Evolutionary conservation across 2,888 invertebrate species (phyloP).

Genomic region (Apoda limacodes): DNA sequence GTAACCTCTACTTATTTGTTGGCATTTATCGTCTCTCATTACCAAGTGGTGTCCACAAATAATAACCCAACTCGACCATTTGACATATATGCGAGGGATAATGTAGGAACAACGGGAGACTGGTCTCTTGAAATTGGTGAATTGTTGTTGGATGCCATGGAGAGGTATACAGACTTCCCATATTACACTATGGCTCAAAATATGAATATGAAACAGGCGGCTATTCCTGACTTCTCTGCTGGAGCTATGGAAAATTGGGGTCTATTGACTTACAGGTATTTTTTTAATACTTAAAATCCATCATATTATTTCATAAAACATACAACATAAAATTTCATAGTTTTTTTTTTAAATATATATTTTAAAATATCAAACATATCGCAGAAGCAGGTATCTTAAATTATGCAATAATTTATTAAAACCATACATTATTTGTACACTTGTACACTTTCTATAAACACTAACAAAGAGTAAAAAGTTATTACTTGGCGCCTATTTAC

Average conservation of each 20-base stretch:
- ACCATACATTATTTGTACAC: too few relatives aligned
- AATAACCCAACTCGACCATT: constrained; percentile 34
- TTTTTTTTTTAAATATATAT: constrained; percentile 3
- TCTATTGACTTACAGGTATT: constrained; percentile 78
- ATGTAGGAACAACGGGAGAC: constrained; percentile 42
- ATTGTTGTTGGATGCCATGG: constrained; percentile 60
- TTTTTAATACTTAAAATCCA: neutral
- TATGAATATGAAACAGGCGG: constrained; percentile 75
- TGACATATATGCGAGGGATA: constrained; percentile 51
- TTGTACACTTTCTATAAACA: too few relatives aligned
- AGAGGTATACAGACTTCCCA: constrained; percentile 62
- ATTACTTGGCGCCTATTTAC: too few relatives aligned
- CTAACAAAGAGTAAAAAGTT: too few relatives aligned
- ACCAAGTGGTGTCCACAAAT: constrained; percentile 38
- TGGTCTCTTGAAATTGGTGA: constrained; percentile 58
- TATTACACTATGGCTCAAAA: constrained; percentile 63
- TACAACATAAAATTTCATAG: neutral
- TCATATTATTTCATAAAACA: neutral
- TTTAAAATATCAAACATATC: too few relatives aligned
- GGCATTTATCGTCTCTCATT: constrained; percentile 88
- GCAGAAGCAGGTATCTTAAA: too few relatives aligned
- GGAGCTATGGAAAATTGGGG: constrained; percentile 93
- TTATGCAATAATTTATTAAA: too few relatives aligned
- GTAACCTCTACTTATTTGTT: constrained; percentile 86
- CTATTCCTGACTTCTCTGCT: constrained; percentile 82